phyloP scores from a whole-genome alignment of 2,113 vertebrate species.

The Prinia subflava region DNA sequence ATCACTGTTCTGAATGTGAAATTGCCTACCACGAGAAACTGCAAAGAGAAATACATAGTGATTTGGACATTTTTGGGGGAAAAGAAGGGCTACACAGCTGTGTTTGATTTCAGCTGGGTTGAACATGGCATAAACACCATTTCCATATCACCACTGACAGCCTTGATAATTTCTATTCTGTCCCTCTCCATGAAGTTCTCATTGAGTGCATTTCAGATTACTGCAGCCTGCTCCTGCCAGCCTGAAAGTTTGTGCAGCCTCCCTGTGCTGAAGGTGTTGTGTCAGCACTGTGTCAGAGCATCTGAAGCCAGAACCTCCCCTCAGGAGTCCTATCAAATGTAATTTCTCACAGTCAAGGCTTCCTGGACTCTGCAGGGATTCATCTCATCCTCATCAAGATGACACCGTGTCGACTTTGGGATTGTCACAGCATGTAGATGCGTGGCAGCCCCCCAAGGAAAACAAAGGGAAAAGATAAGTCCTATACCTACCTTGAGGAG shows the following conservation, averaged over 20 bases:
- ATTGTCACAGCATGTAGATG: not conserved
- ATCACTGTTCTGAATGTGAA: not conserved
- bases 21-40: not conserved
- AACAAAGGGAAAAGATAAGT: not conserved
- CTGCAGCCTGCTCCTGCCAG: not conserved
- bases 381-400: conserved; percentile 11
- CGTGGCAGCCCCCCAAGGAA: not conserved
- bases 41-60: not conserved
- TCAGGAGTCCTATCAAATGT: conserved; percentile 16
- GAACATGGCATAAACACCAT: not conserved
- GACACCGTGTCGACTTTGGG: conserved; percentile 14
- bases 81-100: not conserved
- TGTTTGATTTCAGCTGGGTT: not conserved
- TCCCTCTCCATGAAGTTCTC: not conserved
- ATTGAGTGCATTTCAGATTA: not conserved
- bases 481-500: not conserved
- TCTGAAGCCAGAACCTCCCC: not conserved
- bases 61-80: not conserved
- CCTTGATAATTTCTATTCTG: not conserved
- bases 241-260: not conserved
- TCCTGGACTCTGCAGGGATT: conserved; percentile 27
- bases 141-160: not conserved
- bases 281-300: not conserved
- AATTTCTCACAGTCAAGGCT: conserved; percentile 7
- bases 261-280: not conserved